Base-by-base conservation (phyloP, 2,797 vertebrate genomes). In the Pterois miles region DNA sequence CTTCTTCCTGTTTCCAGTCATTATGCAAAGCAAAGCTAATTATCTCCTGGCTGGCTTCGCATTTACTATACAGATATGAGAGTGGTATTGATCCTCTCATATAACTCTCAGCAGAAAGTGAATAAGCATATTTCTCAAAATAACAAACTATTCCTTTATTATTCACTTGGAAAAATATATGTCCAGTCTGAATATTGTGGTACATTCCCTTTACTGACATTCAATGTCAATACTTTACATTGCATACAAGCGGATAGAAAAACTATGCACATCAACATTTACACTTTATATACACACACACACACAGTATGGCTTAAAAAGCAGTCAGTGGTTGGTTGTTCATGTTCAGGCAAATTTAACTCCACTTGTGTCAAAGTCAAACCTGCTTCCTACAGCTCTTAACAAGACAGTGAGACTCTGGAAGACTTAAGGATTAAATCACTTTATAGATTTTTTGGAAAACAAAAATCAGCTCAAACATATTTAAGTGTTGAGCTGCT, bases 201-300 rank as follows among this genome's bases (percentile, higher is more conserved):
- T 75, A 31, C 52, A 62, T 74, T 90, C 85, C 79, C 78, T 89
- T 92, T 87, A 82, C 62, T 85, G 82, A 87, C 84, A 86, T 76
- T 87, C 72, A 82, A 22, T 62, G 80, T 66, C 80, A 79, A 63
- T 9, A n/a, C 25, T 69, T 88, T n/a, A 76, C 53, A 82, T 76
- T 50, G 43, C 72, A 53, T 58, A 85, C 79, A 72, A 69, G 60
- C 65, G 3, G 36, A 36, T 80, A 88, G 76, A 85, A 88, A 74
- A 85, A 71, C 33, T 78, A 56, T 78, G 64, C 53, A 80, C 73
- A 78, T 62, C 13, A n/a, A 65, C 63, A 82, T 78, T 76, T 78
- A 90, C 80, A 88, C 5, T 52, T 13, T 63, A 54, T 80, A 22
- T 60, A 56, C 62, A 62, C 23, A 70, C 43, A 81, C 56, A 72